A percentile compares a stretch with the other conserved stretches of the same genome.
Evolutionary conservation across 1,140 invertebrate genomes (phyloP).

Genomic region (Triops cancriformis): DNA sequence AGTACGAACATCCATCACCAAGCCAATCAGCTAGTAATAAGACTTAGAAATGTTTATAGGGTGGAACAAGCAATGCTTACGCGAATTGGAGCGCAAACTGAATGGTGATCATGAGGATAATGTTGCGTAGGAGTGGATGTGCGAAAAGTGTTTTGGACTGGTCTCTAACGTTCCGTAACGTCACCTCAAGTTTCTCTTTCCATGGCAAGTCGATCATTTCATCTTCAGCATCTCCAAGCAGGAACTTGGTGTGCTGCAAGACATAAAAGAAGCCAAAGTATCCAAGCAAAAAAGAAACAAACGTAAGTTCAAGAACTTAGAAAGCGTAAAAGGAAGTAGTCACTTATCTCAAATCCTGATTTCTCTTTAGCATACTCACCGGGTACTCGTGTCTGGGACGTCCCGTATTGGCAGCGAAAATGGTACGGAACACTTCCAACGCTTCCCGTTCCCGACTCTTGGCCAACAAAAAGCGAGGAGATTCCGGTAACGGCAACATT

Average conservation of each 20-base stretch:
- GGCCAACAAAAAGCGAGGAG: slow-evolving; percentile 56
- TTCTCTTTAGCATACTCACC: slow-evolving; percentile 30
- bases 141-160: neutral
- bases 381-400: slow-evolving; percentile 39
- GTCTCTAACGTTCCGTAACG: neutral
- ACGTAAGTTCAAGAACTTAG: neutral
- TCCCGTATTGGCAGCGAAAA: slow-evolving; percentile 47
- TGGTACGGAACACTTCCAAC: slow-evolving; percentile 46
- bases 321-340: neutral
- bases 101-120: neutral
- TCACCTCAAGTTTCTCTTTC: slow-evolving; percentile 1
- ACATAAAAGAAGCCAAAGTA: too few species aligned
- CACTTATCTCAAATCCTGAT: neutral
- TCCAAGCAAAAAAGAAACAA: neutral
- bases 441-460: slow-evolving; percentile 46
- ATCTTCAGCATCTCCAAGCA: neutral
- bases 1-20: too few species aligned
- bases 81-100: slow-evolving; percentile 12
- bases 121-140: neutral
- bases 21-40: too few species aligned
- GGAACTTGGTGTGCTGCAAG: neutral
- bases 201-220: neutral
- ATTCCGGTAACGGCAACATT: slow-evolving; percentile 56
- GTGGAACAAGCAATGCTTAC: neutral
- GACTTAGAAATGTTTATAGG: too few species aligned